Percentiles rank a stretch among this genome's conserved stretches.
Evolutionary conservation across 2,113 vertebrate genomes (phyloP).

Genomic region (Pavo muticus): DNA sequence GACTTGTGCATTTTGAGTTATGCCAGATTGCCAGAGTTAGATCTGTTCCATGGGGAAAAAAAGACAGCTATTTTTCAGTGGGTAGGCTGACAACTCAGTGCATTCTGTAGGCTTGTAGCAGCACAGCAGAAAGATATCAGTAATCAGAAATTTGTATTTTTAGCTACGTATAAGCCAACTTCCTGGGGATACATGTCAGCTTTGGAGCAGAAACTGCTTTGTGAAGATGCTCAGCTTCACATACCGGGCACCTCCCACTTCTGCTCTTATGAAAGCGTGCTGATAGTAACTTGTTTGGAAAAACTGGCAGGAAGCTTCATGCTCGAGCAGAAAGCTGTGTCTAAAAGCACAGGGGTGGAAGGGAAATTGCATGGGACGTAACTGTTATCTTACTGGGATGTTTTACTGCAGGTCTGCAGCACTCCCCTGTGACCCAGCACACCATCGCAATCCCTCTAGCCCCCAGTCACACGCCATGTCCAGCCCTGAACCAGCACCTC

Average conservation of each 20-base stretch:
- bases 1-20: not conserved
- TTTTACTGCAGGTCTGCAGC: not conserved
- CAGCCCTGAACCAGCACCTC: not conserved
- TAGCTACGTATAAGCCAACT: not conserved
- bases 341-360: not conserved
- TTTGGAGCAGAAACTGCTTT: not conserved
- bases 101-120: not conserved
- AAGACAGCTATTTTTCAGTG: not conserved
- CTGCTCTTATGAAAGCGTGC: not conserved
- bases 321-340: not conserved
- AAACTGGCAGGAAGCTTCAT: not conserved
- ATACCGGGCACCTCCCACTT: not conserved
- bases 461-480: no score
- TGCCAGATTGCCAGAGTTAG: not conserved
- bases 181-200: not conserved
- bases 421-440: not conserved
- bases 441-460: not conserved
- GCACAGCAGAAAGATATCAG: not conserved
- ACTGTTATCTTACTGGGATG: not conserved
- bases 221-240: not conserved
- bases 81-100: not conserved
- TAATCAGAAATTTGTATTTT: not conserved
- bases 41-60: not conserved
- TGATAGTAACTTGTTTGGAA: not conserved
- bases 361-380: not conserved